phyloP scores from a whole-genome alignment of 1,140 invertebrate genomes.

The Temnothorax nylanderi region DNA sequence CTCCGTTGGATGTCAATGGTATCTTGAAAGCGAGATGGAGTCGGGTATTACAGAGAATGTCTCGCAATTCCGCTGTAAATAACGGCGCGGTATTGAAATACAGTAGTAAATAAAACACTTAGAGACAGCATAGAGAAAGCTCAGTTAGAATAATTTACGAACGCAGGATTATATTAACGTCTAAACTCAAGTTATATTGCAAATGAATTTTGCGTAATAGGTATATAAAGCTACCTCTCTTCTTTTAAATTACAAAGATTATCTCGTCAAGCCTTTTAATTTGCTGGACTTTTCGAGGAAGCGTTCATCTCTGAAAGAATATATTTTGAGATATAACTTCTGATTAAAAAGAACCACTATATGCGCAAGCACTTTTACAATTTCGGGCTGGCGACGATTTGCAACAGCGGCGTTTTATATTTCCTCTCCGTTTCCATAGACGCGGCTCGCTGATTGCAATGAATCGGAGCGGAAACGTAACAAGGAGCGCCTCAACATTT shows the following conservation, averaged over 20 bases:
- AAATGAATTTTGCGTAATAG: background rate
- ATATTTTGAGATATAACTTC: constrained; percentile 25
- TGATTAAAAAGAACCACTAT: constrained; percentile 6
- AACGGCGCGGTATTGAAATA: background rate
- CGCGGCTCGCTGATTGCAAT: constrained; percentile 54
- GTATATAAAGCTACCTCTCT: background rate
- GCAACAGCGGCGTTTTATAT: constrained; percentile 40
- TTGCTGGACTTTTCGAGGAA: background rate
- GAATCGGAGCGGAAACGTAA: constrained; percentile 66
- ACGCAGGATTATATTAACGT: background rate
- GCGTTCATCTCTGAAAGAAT: background rate
- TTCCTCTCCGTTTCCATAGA: background rate
- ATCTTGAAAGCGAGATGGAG: background rate
- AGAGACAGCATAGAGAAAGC: background rate
- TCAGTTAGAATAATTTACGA: constrained; percentile 7
- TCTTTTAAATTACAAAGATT: background rate
- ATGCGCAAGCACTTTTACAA: constrained; percentile 48
- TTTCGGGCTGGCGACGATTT: constrained; percentile 19
- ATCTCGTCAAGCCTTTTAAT: background rate
- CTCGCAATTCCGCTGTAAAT: constrained; percentile 15
- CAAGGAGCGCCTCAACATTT: constrained; percentile 59
- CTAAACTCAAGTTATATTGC: background rate
- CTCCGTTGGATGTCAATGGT: background rate
- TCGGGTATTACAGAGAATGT: background rate
- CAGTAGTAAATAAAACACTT: background rate